A percentile compares a stretch with the other conserved stretches of the same genome.
These are phyloP conservation scores for Drosophila kokeensis DNA, from an alignment of 2,888 invertebrate species.

Conservation along the genomic window DNA sequence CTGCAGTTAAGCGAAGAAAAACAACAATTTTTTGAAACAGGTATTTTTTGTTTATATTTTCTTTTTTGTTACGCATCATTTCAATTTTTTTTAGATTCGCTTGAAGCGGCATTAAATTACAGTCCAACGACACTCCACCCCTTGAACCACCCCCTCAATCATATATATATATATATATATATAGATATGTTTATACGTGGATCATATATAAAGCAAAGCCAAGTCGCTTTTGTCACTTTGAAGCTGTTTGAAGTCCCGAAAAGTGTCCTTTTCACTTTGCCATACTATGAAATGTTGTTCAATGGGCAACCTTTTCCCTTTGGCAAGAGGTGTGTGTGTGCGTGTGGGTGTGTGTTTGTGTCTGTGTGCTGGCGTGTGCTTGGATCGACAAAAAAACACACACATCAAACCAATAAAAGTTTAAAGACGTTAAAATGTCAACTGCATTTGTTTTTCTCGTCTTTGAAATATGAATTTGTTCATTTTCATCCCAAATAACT, in stretches of 20 bases:
- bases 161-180: neutral
- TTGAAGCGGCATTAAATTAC: constrained; percentile 66
- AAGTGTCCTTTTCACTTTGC: constrained; percentile 72
- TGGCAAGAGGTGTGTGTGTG: constrained; percentile 2
- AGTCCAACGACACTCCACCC: constrained; percentile 20
- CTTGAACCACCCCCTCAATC: neutral
- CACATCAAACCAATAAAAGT: constrained; percentile 66
- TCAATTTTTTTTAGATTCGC: constrained; percentile 44
- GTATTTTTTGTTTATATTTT: constrained; percentile 5
- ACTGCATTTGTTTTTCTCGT: constrained; percentile 64
- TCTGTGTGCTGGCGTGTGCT: neutral
- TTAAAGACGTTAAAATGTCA: constrained; percentile 77
- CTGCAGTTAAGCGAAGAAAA: constrained; percentile 58
- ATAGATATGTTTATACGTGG: constrained; percentile 27
- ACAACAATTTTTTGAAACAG: constrained; percentile 15
- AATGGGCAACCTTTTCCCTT: constrained; percentile 49
- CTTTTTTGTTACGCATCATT: constrained; percentile 37
- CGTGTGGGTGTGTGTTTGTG: neutral
- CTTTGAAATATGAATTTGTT: constrained; percentile 78
- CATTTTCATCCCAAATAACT: constrained; percentile 38
- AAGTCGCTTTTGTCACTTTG: constrained; percentile 64
- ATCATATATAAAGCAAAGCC: constrained; percentile 70
- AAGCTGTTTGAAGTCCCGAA: constrained; percentile 60
- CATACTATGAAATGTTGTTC: constrained; percentile 56
- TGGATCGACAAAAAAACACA: constrained; percentile 42